These are phyloP conservation scores for Lepidurus apus DNA, from an alignment of 1,140 invertebrate genomes.

Conservation along the genomic window DNA sequence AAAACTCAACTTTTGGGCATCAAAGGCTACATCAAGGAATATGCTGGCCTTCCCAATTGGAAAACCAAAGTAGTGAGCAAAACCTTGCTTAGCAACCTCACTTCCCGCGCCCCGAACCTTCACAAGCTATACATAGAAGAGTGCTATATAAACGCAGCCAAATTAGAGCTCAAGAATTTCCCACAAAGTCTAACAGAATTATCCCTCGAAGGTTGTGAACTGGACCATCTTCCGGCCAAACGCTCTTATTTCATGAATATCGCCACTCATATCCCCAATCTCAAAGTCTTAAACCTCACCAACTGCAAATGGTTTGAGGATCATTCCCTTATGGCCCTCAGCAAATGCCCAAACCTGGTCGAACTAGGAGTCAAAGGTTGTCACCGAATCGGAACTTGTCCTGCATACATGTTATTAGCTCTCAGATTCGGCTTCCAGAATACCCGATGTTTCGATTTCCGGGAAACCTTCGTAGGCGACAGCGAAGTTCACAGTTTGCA, in stretches of 20 bases:
- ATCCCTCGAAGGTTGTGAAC: constrained; percentile 52
- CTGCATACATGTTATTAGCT: constrained; percentile 66
- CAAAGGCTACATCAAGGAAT: constrained; percentile 38
- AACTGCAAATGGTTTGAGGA: constrained; percentile 64
- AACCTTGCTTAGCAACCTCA: constrained; percentile 31
- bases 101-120: constrained; percentile 43
- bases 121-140: constrained; percentile 50
- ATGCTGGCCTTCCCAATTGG: constrained; percentile 20
- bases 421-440: constrained; percentile 63
- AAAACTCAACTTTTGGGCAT: constrained; percentile 48
- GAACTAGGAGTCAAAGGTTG: constrained; percentile 58
- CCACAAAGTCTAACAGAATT: constrained; percentile 52
- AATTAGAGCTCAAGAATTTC: constrained; percentile 51
- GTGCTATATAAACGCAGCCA: constrained; percentile 47
- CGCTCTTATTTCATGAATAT: constrained; percentile 55
- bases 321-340: constrained; percentile 61
- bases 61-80: constrained; percentile 30
- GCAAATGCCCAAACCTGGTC: constrained; percentile 57
- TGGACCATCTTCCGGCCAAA: constrained; percentile 48
- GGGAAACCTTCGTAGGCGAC: constrained; percentile 59
- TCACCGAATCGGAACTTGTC: constrained; percentile 58
- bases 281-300: constrained; percentile 60
- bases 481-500: constrained; percentile 62
- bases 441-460: constrained; percentile 60
- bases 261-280: constrained; percentile 50